Percentiles rank a stretch among this genome's conserved stretches.
phyloP scores from a whole-genome alignment of 2,888 invertebrate species.

The Drosophila mercatorum region DNA sequence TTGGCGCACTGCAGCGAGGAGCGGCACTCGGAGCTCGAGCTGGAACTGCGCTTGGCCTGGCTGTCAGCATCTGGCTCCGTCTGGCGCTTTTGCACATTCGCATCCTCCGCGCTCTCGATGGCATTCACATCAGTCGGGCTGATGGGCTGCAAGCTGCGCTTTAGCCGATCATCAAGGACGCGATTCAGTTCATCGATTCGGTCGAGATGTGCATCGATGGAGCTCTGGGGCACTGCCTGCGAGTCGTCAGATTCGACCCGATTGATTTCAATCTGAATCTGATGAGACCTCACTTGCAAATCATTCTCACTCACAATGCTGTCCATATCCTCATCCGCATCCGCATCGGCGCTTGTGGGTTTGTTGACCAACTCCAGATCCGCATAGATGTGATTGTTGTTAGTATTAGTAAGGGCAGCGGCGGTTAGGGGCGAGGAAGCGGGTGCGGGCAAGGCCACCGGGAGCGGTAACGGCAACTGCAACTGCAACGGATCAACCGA shows the following conservation, averaged over 20 bases:
- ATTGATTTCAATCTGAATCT: slow-evolving; percentile 79
- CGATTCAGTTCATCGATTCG: slow-evolving; percentile 84
- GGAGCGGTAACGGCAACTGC: slow-evolving; percentile 16
- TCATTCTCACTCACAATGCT: slow-evolving; percentile 58
- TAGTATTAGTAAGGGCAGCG: slow-evolving; percentile 65
- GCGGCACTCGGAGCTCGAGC: slow-evolving; percentile 81
- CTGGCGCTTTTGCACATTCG: slow-evolving; percentile 32
- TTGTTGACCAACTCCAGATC: slow-evolving; percentile 78
- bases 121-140: slow-evolving; percentile 72
- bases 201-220: slow-evolving; percentile 84
- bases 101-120: slow-evolving; percentile 71
- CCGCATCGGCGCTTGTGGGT: neutral
- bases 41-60: slow-evolving; percentile 77
- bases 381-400: slow-evolving; percentile 82
- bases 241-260: slow-evolving; percentile 33
- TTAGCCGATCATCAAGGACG: slow-evolving; percentile 82
- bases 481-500: slow-evolving; percentile 30
- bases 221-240: slow-evolving; percentile 63
- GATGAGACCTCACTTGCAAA: slow-evolving; percentile 41
- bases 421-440: slow-evolving; percentile 33
- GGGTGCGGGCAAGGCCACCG: slow-evolving; percentile 17
- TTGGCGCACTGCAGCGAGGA: slow-evolving; percentile 60
- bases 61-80: slow-evolving; percentile 36
- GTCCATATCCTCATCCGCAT: slow-evolving; percentile 25
- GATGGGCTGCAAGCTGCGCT: slow-evolving; percentile 70